These are phyloP conservation scores for Elmis aenea DNA, from an alignment of 2,888 invertebrate species.

Conservation along the genomic window DNA sequence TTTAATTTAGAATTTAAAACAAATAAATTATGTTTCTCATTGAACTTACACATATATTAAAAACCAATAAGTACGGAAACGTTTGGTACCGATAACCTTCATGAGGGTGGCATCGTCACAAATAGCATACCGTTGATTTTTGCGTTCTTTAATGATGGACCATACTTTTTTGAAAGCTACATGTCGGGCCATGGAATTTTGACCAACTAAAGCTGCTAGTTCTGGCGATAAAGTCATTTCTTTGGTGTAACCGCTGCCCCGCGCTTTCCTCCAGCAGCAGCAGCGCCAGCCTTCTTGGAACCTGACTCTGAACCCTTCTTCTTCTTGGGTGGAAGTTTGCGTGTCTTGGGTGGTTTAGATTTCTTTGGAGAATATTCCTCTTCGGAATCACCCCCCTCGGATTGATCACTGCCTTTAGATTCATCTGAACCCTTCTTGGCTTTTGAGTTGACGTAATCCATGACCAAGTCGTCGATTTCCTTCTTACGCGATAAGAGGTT, in stretches of 20 bases:
- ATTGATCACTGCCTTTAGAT: conserved; percentile 48
- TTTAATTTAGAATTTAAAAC: too few species aligned
- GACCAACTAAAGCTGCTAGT: conserved; percentile 78
- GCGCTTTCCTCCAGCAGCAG: conserved; percentile 6
- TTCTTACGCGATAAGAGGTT: conserved; percentile 75
- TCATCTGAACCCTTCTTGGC: conserved; percentile 52
- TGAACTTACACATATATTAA: conserved; percentile 89
- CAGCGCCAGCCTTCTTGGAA: conserved; percentile 46
- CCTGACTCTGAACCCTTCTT: conserved; percentile 61
- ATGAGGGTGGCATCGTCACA: conserved; percentile 86
- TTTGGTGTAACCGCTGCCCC: conserved; percentile 71
- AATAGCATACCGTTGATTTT: conserved; percentile 91
- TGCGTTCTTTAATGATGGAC: conserved; percentile 90
- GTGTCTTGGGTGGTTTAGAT: conserved; percentile 50
- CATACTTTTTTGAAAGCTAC: conserved; percentile 88
- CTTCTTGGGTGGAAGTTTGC: conserved; percentile 51
- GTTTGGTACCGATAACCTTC: conserved; percentile 86
- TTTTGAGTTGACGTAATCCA: conserved; percentile 62
- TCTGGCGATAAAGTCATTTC: conserved; percentile 80
- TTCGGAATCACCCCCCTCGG: conserved; percentile 52
- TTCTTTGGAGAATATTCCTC: conserved; percentile 60
- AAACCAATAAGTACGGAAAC: conserved; percentile 95
- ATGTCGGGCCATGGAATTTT: conserved; percentile 77
- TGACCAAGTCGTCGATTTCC: conserved; percentile 82
- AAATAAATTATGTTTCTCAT: conserved; percentile 47